Conservation (phyloP, 2,888 invertebrate species). For the Napeogenes sylphis region DNA sequence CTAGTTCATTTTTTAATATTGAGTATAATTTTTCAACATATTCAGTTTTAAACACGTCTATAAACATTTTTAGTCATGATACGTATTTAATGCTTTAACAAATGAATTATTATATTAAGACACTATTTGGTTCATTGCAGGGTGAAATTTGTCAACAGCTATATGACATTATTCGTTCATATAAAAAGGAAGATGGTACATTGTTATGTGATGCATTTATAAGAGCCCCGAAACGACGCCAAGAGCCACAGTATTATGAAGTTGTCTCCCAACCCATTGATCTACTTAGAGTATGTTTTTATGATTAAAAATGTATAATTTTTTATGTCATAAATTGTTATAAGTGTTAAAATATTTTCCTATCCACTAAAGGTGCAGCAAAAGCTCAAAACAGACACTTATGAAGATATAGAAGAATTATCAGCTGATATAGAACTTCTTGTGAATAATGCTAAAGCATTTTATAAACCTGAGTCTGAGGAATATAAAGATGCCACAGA, state of each 20-base stretch:
- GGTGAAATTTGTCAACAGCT: slow-evolving; percentile 93
- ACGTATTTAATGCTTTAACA: too few species aligned
- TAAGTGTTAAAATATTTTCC: not conserved
- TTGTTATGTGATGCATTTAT: slow-evolving; percentile 96
- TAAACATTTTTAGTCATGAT: too few species aligned
- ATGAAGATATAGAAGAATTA: slow-evolving; percentile 94
- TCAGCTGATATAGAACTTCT: slow-evolving; percentile 93
- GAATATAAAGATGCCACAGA: slow-evolving; percentile 95
- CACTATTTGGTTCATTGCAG: slow-evolving; percentile 54
- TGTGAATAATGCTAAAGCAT: slow-evolving; percentile 95
- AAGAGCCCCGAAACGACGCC: slow-evolving; percentile 94
- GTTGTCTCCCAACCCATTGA: slow-evolving; percentile 97
- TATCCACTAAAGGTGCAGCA: slow-evolving; percentile 85
- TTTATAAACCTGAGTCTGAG: slow-evolving; percentile 90
- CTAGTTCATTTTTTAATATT: too few species aligned
- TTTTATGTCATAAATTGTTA: not conserved
- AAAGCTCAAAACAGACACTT: slow-evolving; percentile 97
- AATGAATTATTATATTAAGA: too few species aligned
- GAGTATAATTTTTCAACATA: too few species aligned
- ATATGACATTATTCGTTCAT: slow-evolving; percentile 93
- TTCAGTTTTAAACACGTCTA: too few species aligned
- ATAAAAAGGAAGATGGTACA: slow-evolving; percentile 94
- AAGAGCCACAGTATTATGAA: slow-evolving; percentile 93
- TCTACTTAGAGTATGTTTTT: slow-evolving; percentile 81
- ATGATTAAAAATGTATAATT: not conserved